These are phyloP conservation scores for Caenorhabditis briggsae DNA, from an alignment of 1,140 invertebrate species.

Conservation along the genomic window DNA sequence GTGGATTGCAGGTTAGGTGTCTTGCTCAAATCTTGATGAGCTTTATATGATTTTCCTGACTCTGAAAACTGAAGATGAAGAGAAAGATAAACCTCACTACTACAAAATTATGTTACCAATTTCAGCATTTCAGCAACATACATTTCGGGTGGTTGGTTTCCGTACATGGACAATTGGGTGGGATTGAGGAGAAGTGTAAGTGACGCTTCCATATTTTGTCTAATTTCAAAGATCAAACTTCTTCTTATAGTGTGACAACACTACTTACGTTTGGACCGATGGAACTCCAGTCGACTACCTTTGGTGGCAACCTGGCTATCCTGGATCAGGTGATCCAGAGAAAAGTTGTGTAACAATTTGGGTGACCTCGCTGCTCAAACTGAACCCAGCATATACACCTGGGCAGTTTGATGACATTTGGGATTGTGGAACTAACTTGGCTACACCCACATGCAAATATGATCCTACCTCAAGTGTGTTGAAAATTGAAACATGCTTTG, in stretches of 20 bases:
- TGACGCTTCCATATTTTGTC: background rate
- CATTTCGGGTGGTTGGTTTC: background rate
- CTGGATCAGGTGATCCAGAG: constrained; percentile 6
- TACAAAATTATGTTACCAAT: no score
- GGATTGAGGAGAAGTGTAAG: constrained; percentile 15
- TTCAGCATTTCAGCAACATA: constrained; percentile 9
- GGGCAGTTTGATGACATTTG: constrained; percentile 35
- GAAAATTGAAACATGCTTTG: background rate
- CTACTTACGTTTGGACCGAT: constrained; percentile 4
- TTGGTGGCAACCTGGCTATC: constrained; percentile 30
- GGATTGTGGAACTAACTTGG: constrained; percentile 32
- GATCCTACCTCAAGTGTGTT: background rate
- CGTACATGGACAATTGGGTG: constrained; percentile 23
- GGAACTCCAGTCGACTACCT: constrained; percentile 28
- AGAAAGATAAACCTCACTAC: background rate
- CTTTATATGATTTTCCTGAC: no score
- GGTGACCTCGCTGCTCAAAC: background rate
- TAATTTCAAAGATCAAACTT: background rate
- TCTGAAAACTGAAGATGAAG: background rate
- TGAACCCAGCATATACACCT: background rate
- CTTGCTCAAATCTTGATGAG: no score
- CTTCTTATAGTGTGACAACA: background rate
- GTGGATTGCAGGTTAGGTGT: constrained; percentile 7
- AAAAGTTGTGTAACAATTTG: constrained; percentile 29
- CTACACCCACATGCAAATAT: constrained; percentile 4